Base-by-base conservation (phyloP, 2,797 vertebrate genomes). In the Silurus lanzhouensis region DNA sequence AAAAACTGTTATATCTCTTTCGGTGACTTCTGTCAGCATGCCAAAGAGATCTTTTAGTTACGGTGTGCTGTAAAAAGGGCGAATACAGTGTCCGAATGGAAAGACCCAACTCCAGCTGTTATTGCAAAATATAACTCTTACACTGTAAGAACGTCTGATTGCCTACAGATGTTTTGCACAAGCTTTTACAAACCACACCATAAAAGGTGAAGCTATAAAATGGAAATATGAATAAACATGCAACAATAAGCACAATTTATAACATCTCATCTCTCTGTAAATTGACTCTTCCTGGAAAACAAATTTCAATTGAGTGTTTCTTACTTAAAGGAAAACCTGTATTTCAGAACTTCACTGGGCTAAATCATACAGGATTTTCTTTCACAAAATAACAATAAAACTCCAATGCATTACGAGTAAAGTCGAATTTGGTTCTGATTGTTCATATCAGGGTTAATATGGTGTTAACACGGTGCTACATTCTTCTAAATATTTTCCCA, bases 121-220 rank as follows among this genome's bases (percentile, higher is more conserved):
- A 60, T 83, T 83, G 38, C 64, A 72, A 80, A 83, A 83, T 58
- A 15, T 31, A 72, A 48, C 15, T 80, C 58, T 63, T 83, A 44
- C 52, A 22, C 55, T 63, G 14, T 44, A 63, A 64, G 31, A 60
- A 27, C 8, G 44, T 5, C 61, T 57, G 67, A 83, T 83, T 74
- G 75, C 57, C 48, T 72, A 19, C 9, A 83, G 81, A 68, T 77
- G 46, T 79, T 79, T 72, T 72, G 64, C 58, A 76, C 81, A 83
- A 74, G 71, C 38, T 79, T 79, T 71, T 55, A 83, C 44, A 44
- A 64, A 57, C 44, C 66, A 22, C 46, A 74, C 27, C 27, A 80
- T 83, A 44, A 86, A 80, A 71, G 7, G 13, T 17, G 1, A 31
- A 76, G 71, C 71, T 66, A 19, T 61, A 63, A 72, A 66, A 52